Percentiles rank a stretch among this genome's conserved stretches.
These are phyloP conservation scores for Artibeus lituratus DNA, from an alignment of 2,797 vertebrate genomes.

Conservation along the genomic window DNA sequence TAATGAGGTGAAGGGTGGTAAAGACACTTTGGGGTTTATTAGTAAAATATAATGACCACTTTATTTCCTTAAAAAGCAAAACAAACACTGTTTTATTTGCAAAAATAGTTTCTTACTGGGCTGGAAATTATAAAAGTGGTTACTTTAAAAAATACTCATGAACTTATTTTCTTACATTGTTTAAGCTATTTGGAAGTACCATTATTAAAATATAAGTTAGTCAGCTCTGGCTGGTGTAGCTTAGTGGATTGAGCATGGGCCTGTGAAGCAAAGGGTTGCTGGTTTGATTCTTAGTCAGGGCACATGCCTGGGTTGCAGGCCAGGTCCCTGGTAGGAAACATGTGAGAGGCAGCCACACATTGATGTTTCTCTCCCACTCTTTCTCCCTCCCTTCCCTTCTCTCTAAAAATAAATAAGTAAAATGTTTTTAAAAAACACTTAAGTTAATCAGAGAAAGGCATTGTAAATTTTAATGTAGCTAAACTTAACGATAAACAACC, in stretches of 20 bases:
- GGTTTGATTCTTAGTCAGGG: no score
- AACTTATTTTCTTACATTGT: background rate
- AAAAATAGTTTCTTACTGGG: background rate
- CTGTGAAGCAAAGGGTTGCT: no score
- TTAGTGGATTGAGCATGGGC: no score
- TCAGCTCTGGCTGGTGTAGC: background rate
- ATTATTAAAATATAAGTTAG: background rate
- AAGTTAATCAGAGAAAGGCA: background rate
- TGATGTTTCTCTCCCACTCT: no score
- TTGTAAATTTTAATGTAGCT: background rate
- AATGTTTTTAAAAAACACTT: background rate
- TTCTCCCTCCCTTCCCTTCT: no score
- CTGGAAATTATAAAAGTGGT: background rate
- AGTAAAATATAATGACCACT: background rate
- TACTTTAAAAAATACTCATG: background rate
- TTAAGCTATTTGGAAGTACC: background rate
- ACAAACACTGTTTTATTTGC: background rate
- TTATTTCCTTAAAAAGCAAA: background rate
- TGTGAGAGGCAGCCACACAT: no score
- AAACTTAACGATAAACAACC: background rate
- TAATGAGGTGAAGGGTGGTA: background rate
- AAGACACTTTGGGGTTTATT: background rate
- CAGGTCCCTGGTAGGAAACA: no score
- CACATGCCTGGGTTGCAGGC: no score
- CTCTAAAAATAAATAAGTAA: no score